Evolutionary conservation across 2,113 vertebrate species (phyloP).

Genomic region (Polyodon spathula): DNA sequence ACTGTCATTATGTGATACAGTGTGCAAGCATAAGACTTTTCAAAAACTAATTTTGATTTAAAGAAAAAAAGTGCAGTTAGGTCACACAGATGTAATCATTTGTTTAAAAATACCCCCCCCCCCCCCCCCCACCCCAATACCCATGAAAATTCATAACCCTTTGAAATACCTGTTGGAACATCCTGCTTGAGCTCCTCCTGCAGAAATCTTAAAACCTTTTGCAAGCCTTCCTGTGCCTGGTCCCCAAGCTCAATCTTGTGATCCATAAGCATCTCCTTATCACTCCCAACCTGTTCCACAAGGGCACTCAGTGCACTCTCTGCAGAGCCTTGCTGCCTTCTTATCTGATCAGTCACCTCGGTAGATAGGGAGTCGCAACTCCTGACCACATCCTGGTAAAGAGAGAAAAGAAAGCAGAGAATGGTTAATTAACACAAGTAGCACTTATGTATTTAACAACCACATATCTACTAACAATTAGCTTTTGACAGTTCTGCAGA

Average conservation of each 20-base stretch:
- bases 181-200: constrained; percentile 72
- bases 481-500: too few species aligned
- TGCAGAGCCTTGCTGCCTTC: constrained; percentile 30
- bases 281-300: constrained; percentile 38
- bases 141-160: not conserved
- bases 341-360: constrained; percentile 33
- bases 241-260: constrained; percentile 48
- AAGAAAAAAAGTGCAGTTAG: not conserved
- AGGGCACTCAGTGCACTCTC: constrained; percentile 28
- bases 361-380: constrained; percentile 36
- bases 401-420: constrained; percentile 13
- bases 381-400: constrained; percentile 48
- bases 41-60: constrained; percentile 15
- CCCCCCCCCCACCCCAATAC: too few species aligned
- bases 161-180: constrained; percentile 70
- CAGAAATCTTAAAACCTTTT: constrained; percentile 63
- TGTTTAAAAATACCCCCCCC: too few species aligned
- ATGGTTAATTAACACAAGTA: not conserved
- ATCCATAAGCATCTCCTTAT: constrained; percentile 41
- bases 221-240: constrained; percentile 40
- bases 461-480: not conserved
- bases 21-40: too few species aligned
- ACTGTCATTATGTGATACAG: too few species aligned
- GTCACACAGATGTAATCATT: not conserved
- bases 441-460: not conserved